Conservation (phyloP, 1,140 invertebrate species). For the Achroia grisella region DNA sequence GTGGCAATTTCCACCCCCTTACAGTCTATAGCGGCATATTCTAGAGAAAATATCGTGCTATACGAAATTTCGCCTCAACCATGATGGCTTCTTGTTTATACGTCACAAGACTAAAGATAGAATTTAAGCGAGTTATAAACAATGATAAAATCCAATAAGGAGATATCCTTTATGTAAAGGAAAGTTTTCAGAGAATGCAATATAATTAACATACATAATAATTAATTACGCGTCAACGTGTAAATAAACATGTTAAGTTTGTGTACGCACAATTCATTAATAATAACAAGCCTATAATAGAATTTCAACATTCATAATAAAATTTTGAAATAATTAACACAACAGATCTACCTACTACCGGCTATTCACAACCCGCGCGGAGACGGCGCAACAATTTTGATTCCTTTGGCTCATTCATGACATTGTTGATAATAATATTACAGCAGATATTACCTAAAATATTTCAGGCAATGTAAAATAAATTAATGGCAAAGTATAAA, state of each 20-base stretch:
- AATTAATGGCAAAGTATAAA: background rate
- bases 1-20: too few species aligned
- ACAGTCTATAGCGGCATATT: too few species aligned
- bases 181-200: background rate
- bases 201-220: background rate
- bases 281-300: constrained; percentile 40
- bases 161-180: background rate
- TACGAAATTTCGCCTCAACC: too few species aligned
- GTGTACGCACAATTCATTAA: constrained; percentile 9
- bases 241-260: constrained; percentile 2
- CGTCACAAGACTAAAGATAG: too few species aligned
- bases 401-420: constrained; percentile 46
- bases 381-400: constrained; percentile 37
- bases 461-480: background rate
- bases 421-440: background rate
- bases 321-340: constrained; percentile 61
- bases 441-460: background rate
- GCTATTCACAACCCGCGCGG: constrained; percentile 48
- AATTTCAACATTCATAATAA: constrained; percentile 54
- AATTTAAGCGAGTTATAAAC: too few species aligned
- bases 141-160: too few species aligned
- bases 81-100: too few species aligned
- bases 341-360: constrained; percentile 40
- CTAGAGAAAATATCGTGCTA: too few species aligned
- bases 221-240: too few species aligned